A percentile compares a stretch with the other conserved stretches of the same genome.
Evolutionary conservation across 2,113 vertebrate species (phyloP).

Genomic region (Corythoichthys intestinalis): DNA sequence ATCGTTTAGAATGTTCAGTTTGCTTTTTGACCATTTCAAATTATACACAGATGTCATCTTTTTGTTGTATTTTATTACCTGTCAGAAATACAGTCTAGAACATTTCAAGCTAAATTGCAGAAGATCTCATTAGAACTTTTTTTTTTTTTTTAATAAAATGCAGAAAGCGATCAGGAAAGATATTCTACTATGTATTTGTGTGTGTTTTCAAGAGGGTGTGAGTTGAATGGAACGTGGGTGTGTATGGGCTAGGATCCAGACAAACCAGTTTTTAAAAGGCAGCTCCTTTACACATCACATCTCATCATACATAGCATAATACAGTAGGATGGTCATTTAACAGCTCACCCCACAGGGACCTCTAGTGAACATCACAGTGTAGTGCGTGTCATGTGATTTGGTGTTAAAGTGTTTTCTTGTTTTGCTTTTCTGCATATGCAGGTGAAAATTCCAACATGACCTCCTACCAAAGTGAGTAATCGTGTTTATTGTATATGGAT

Average conservation of each 20-base stretch:
- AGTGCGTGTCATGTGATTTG: not conserved
- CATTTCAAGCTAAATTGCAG: not conserved
- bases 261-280: conserved; percentile 58
- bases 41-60: too few species aligned
- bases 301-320: not conserved
- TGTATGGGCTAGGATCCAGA: conserved; percentile 57
- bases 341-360: conserved; percentile 18
- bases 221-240: conserved; percentile 33
- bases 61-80: too few species aligned
- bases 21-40: not conserved
- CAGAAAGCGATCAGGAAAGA: not conserved
- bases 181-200: conserved; percentile 38
- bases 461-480: conserved; percentile 14
- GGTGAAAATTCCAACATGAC: conserved; percentile 26
- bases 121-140: not conserved
- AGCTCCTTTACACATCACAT: not conserved
- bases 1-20: not conserved
- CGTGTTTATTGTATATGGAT: not conserved
- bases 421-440: conserved; percentile 8
- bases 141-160: not conserved
- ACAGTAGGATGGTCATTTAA: not conserved
- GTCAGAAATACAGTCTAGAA: too few species aligned
- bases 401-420: not conserved
- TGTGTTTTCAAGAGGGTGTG: conserved; percentile 68
- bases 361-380: conserved; percentile 26